phyloP scores from a whole-genome alignment of 1,140 invertebrate species.

The Capitella teleta region DNA sequence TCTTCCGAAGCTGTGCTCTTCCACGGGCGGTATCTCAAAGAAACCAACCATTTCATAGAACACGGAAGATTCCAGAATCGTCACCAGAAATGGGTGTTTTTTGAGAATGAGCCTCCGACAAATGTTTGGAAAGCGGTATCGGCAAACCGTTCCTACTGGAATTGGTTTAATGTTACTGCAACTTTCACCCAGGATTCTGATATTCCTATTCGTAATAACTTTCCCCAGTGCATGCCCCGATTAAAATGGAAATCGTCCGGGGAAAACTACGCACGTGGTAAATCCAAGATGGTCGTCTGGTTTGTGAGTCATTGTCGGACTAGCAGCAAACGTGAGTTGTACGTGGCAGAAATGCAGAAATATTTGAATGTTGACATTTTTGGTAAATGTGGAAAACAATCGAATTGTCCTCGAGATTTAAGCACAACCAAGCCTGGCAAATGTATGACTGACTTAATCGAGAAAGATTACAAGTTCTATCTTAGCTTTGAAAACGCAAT shows the following conservation, averaged over 20 bases:
- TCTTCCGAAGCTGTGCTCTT: too few species aligned
- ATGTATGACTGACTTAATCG: conserved; percentile 78
- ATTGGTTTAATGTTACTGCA: conserved; percentile 1
- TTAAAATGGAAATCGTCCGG: too few species aligned
- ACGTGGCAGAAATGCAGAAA: conserved; percentile 46
- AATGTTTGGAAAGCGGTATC: neutral
- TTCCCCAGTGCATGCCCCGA: neutral
- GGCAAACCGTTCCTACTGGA: neutral
- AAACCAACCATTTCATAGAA: neutral
- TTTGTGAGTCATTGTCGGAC: conserved; percentile 49
- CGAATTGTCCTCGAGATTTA: too few species aligned
- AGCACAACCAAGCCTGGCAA: conserved; percentile 65
- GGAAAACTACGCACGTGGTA: too few species aligned
- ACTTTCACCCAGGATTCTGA: conserved; percentile 1
- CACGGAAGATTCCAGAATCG: conserved; percentile 1
- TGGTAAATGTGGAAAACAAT: conserved; percentile 48
- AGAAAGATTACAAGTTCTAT: conserved; percentile 92
- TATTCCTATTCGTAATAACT: neutral
- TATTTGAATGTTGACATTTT: conserved; percentile 55
- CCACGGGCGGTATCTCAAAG: too few species aligned
- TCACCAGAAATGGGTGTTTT: conserved; percentile 3
- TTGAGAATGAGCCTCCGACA: neutral
- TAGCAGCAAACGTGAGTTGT: conserved; percentile 45
- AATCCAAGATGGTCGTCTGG: conserved; percentile 40
- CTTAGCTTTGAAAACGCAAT: conserved; percentile 62